phyloP scores from a whole-genome alignment of 1,140 invertebrate species.

The Samia ricini region DNA sequence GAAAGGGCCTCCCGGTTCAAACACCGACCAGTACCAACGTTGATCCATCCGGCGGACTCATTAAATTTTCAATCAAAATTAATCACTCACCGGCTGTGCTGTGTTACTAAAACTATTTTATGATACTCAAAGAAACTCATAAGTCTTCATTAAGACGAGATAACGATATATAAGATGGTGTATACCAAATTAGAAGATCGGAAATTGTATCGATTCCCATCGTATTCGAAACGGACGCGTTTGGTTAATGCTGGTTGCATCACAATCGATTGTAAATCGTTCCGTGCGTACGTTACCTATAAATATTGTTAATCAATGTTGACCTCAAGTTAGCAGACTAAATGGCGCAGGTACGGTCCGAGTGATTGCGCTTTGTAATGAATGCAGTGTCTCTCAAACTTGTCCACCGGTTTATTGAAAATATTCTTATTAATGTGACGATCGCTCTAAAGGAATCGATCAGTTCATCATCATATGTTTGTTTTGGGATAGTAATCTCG shows the following conservation, averaged over 20 bases:
- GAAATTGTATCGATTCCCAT: conserved; percentile 7
- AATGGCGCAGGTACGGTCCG: conserved; percentile 1
- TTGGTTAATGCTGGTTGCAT: conserved; percentile 4
- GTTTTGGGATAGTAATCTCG: background rate
- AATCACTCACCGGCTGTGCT: background rate
- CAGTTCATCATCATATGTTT: no score
- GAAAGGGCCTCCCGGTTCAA: background rate
- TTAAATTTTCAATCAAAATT: conserved; percentile 2
- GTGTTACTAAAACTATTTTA: background rate
- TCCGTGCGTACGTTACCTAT: background rate
- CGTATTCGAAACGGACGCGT: background rate
- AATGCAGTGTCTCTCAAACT: conserved; percentile 3
- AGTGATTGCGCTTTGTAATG: conserved; percentile 4
- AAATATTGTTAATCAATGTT: conserved; percentile 10
- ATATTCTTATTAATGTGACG: background rate
- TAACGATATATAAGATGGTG: conserved; percentile 2
- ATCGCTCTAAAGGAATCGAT: no score
- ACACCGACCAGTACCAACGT: background rate
- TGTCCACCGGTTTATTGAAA: background rate
- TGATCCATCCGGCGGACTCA: background rate
- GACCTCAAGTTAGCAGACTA: conserved; percentile 13
- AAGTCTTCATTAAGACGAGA: conserved; percentile 9
- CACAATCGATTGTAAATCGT: conserved; percentile 12
- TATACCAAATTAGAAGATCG: conserved; percentile 7
- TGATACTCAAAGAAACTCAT: conserved; percentile 1